A percentile compares a stretch with the other conserved stretches of the same genome.
phyloP scores from a whole-genome alignment of 2,888 invertebrate species.

The Anodontia alba region DNA sequence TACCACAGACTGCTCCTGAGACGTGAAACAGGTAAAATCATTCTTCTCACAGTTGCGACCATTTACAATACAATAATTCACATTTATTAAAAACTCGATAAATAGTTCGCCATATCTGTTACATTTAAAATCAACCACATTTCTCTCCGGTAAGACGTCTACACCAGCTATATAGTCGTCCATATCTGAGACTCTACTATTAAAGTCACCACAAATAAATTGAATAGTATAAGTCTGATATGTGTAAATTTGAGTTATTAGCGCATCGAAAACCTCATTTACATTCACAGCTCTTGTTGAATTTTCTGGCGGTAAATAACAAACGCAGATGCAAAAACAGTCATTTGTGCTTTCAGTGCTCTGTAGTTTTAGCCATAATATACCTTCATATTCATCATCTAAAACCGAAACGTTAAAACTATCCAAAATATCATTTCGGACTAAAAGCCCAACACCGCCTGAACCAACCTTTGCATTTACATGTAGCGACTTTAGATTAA shows the following conservation, averaged over 20 bases:
- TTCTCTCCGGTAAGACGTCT: conserved; percentile 4
- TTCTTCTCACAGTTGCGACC: background rate
- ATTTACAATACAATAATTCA: conserved; percentile 14
- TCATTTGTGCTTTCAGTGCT: background rate
- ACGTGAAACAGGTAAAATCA: conserved; percentile 13
- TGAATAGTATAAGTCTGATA: conserved; percentile 12
- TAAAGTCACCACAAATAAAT: conserved; percentile 23
- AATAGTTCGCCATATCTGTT: conserved; percentile 4
- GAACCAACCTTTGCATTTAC: background rate
- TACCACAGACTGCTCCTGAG: background rate
- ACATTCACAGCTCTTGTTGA: background rate
- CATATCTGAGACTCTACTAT: conserved; percentile 7
- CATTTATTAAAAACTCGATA: background rate
- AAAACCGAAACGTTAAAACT: conserved; percentile 5
- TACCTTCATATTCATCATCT: background rate
- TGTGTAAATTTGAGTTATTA: conserved; percentile 13
- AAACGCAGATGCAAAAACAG: conserved; percentile 24
- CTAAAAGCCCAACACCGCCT: conserved; percentile 21
- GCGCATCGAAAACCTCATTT: conserved; percentile 24
- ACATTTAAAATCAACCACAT: conserved; percentile 20
- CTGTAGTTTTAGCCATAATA: conserved; percentile 4
- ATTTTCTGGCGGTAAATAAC: conserved; percentile 24
- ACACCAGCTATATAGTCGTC: conserved; percentile 32
- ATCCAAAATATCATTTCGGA: conserved; percentile 17
- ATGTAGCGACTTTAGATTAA: conserved; percentile 21